Conservation (phyloP, 2,797 vertebrate species). For the Danionella dracula region DNA sequence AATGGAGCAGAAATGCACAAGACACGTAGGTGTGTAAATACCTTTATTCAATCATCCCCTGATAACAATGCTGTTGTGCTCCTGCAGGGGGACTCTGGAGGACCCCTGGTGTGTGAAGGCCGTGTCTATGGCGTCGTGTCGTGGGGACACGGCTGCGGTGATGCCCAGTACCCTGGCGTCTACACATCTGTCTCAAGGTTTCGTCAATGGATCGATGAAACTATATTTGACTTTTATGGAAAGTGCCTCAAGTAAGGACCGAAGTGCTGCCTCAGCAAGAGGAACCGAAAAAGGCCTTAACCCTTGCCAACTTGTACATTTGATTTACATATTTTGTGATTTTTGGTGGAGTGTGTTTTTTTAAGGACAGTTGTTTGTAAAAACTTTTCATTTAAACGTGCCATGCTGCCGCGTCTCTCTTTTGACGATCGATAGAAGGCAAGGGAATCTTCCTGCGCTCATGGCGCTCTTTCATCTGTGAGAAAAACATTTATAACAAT, state of each 20-base stretch:
- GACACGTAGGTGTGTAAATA: too few relatives aligned
- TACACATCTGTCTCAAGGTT: constrained; percentile 73
- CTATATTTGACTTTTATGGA: constrained; percentile 66
- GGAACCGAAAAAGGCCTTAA: constrained; percentile 19
- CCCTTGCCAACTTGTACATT: constrained; percentile 34
- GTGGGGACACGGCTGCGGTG: constrained; percentile 73
- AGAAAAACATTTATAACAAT: too few relatives aligned
- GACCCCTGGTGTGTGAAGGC: constrained; percentile 74
- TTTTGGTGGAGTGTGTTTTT: not conserved
- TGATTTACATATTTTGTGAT: constrained; percentile 21
- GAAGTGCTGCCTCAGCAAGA: constrained; percentile 8
- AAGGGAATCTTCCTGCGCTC: not conserved
- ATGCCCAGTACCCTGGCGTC: constrained; percentile 68
- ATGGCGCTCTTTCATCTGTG: too few relatives aligned
- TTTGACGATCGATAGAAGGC: not conserved
- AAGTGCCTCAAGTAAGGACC: constrained; percentile 50
- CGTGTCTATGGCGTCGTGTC: constrained; percentile 74
- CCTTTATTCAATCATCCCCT: too few relatives aligned
- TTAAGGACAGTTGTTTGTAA: constrained; percentile 7
- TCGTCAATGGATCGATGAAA: constrained; percentile 74
- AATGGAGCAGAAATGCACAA: too few relatives aligned
- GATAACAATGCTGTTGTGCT: too few relatives aligned
- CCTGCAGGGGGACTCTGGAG: constrained; percentile 75
- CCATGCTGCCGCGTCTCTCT: constrained; percentile 47
- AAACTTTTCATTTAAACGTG: constrained; percentile 46